Base-by-base conservation (phyloP, 1,140 invertebrate genomes). In the Penaeus indicus region DNA sequence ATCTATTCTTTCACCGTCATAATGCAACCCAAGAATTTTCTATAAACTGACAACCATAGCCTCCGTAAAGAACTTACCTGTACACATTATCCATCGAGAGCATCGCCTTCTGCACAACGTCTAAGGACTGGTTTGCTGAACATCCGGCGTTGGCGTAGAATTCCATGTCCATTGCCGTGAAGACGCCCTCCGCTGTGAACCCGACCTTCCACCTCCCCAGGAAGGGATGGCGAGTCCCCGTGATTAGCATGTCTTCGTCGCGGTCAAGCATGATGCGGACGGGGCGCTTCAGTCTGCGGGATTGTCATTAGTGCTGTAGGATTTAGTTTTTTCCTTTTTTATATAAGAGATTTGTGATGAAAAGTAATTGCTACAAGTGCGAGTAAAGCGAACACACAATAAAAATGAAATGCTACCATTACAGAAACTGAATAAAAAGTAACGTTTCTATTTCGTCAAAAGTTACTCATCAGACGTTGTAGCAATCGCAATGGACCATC, bases 231-330 rank as follows among this genome's bases (percentile, higher is more conserved):
- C 98, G 94, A 3, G 95, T 96, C 4, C 98, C 98, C 0, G 95
- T 96, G 79, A 96, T 95, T 89, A 96, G 93, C 96, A 99, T 99
- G 92, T 99, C 98, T 93, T 99, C 98, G 92, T 98, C 97, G 89
- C 98, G 86, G 85, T 99, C 97, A 63, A 99, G 92, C 95, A 97
- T 97, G 85, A 96, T 96, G 32, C 97, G 94, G 1, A 99, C 95
- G 13, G 98, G 97, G 90, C 94, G 94, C 54, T 94, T 60, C 16
- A 84, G 27, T 42, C 90, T 90, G 82, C 16, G 54, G 54, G 61
- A 27, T 4, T 42, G 38, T 42, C 7, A 8, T 4, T 4, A 8
- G 38, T 42, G 38, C 4, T 42, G 38, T 42, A 8, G 7, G 38
- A 42, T 42, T 42, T 42, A 0, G n/a, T n/a, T n/a, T 42, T 7